Conservation (phyloP, 2,888 invertebrate genomes). For the Chrysina gloriosa region DNA sequence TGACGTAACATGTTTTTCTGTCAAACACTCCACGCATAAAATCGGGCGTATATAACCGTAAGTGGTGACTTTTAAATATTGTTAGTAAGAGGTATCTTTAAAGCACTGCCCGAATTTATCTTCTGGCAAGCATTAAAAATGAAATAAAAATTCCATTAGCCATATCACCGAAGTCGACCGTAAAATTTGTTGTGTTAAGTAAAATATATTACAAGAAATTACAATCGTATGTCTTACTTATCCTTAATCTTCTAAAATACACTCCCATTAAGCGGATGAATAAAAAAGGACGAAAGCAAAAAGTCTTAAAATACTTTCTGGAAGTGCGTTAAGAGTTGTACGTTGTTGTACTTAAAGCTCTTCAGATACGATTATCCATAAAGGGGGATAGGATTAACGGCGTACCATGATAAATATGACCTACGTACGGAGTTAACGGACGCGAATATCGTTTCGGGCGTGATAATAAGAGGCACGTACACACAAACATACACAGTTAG, state of each 20-base stretch:
- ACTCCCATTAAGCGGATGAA: constrained; percentile 27
- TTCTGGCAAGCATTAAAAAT: constrained; percentile 6
- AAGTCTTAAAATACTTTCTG: constrained; percentile 23
- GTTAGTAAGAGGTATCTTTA: constrained; percentile 41
- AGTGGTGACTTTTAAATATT: neutral
- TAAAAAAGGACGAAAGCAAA: constrained; percentile 11
- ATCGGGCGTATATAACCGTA: neutral
- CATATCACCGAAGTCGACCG: constrained; percentile 1
- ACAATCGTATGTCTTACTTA: constrained; percentile 37
- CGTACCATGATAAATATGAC: constrained; percentile 1
- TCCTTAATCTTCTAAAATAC: constrained; percentile 35
- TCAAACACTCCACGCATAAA: neutral
- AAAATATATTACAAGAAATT: constrained; percentile 36
- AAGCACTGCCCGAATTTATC: constrained; percentile 7
- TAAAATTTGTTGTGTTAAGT: constrained; percentile 32
- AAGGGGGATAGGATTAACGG: constrained; percentile 20
- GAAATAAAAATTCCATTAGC: constrained; percentile 38
- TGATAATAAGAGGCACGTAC: too few species aligned
- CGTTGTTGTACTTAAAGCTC: constrained; percentile 14
- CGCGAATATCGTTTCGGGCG: constrained; percentile 1
- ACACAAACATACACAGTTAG: too few species aligned
- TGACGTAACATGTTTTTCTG: too few species aligned
- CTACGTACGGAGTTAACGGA: too few species aligned
- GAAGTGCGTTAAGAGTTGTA: constrained; percentile 3
- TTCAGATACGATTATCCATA: constrained; percentile 24